Conservation (phyloP, 2,888 invertebrate genomes). For the Tinea semifulvella region DNA sequence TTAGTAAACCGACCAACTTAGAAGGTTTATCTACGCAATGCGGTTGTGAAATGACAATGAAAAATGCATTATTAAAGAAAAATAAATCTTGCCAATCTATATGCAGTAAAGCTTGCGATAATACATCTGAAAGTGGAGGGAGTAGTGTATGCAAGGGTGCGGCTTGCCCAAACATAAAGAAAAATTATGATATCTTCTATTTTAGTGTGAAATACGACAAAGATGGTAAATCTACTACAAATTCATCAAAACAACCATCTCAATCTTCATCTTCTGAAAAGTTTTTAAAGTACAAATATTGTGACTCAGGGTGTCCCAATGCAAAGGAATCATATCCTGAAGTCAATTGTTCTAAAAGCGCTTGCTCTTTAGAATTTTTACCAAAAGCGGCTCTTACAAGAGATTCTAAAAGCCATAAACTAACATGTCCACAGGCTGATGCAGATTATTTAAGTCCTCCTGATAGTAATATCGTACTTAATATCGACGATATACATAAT, state of each 20-base stretch:
- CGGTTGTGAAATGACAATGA: constrained; percentile 45
- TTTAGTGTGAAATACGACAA: constrained; percentile 46
- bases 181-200: constrained; percentile 41
- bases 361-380: constrained; percentile 26
- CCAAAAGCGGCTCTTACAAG: not conserved
- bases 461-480: constrained; percentile 43
- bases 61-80: constrained; percentile 29
- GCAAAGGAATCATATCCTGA: constrained; percentile 28
- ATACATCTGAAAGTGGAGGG: constrained; percentile 21
- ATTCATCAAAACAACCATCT: constrained; percentile 18
- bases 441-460: constrained; percentile 34
- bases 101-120: constrained; percentile 36
- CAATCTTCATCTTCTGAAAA: not conserved
- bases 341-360: constrained; percentile 35
- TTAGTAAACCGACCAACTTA: constrained; percentile 28
- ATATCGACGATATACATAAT: constrained; percentile 41
- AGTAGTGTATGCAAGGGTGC: not conserved
- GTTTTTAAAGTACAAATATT: constrained; percentile 29
- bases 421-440: not conserved
- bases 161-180: not conserved
- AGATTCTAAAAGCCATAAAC: constrained; percentile 6
- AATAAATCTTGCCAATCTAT: constrained; percentile 32
- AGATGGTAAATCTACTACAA: constrained; percentile 18
- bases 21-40: constrained; percentile 53
- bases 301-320: constrained; percentile 39